Evolutionary conservation across 2,888 invertebrate species (phyloP).

Genomic region (Poecilus cupreus): DNA sequence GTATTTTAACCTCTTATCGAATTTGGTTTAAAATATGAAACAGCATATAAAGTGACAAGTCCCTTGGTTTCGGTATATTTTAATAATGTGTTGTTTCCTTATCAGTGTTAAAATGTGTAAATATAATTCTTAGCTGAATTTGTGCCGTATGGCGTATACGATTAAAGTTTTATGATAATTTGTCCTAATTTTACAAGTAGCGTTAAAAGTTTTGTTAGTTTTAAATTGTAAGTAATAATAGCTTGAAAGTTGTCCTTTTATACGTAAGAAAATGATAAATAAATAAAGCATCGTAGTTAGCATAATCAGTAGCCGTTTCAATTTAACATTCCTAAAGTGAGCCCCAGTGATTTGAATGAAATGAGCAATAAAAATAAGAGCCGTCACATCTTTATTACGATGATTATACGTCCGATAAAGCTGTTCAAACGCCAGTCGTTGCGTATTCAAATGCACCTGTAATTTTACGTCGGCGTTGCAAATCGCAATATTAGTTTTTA

Average conservation of each 20-base stretch:
- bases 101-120: no score
- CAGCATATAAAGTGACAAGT: no score
- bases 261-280: background rate
- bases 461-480: constrained; percentile 53
- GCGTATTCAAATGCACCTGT: constrained; percentile 57
- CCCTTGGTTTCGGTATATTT: no score
- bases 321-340: background rate
- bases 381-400: constrained; percentile 43
- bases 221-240: no score
- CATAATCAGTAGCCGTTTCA: constrained; percentile 11
- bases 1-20: no score
- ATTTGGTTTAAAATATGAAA: no score
- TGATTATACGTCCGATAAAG: constrained; percentile 46
- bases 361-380: constrained; percentile 14
- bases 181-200: no score
- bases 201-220: no score
- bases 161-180: no score
- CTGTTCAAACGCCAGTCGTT: constrained; percentile 33
- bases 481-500: constrained; percentile 59
- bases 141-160: no score
- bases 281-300: constrained; percentile 6
- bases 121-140: background rate
- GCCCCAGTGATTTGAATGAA: background rate
- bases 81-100: no score
- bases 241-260: no score